Percentiles rank a stretch among this genome's conserved stretches.
Evolutionary conservation across 2,888 invertebrate species (phyloP).

Genomic region (Aporophyla nigra): DNA sequence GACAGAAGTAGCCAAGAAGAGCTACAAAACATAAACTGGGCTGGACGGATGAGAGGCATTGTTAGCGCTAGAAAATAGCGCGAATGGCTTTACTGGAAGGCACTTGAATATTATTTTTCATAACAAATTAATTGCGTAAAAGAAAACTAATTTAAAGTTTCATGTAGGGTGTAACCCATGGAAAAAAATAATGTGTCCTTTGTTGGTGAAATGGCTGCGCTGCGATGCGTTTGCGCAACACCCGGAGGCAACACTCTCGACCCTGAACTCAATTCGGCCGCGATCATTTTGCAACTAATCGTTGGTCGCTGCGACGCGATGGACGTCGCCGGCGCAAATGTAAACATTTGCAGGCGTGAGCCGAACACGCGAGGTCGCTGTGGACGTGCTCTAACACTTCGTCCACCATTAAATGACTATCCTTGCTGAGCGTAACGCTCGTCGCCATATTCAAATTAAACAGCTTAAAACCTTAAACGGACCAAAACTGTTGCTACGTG

Average conservation of each 20-base stretch:
- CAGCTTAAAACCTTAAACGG: slow-evolving; percentile 41
- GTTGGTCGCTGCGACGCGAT: slow-evolving; percentile 80
- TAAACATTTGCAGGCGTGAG: slow-evolving; percentile 90
- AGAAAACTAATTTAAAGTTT: slow-evolving; percentile 50
- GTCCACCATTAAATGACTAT: slow-evolving; percentile 73
- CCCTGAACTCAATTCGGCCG: slow-evolving; percentile 89
- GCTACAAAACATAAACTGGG: not conserved
- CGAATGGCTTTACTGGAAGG: not conserved
- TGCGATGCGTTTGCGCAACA: slow-evolving; percentile 83
- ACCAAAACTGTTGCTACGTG: slow-evolving; percentile 32
- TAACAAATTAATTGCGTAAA: slow-evolving; percentile 46
- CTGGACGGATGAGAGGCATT: slow-evolving; percentile 7
- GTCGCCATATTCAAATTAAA: slow-evolving; percentile 60
- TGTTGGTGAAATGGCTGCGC: slow-evolving; percentile 72
- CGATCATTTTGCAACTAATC: slow-evolving; percentile 90
- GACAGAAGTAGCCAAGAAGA: slow-evolving; percentile 1
- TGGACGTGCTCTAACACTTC: slow-evolving; percentile 84
- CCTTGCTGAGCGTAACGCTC: slow-evolving; percentile 69
- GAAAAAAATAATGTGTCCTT: slow-evolving; percentile 68
- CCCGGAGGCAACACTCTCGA: slow-evolving; percentile 88
- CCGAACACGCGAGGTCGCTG: slow-evolving; percentile 85
- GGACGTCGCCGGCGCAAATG: slow-evolving; percentile 87
- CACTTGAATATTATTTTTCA: slow-evolving; percentile 9
- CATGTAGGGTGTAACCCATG: slow-evolving; percentile 52
- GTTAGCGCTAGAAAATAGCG: not conserved